Percentiles rank a stretch among this genome's conserved stretches.
Conservation (phyloP, 2,888 invertebrate genomes). For the Eudemis profundana region DNA sequence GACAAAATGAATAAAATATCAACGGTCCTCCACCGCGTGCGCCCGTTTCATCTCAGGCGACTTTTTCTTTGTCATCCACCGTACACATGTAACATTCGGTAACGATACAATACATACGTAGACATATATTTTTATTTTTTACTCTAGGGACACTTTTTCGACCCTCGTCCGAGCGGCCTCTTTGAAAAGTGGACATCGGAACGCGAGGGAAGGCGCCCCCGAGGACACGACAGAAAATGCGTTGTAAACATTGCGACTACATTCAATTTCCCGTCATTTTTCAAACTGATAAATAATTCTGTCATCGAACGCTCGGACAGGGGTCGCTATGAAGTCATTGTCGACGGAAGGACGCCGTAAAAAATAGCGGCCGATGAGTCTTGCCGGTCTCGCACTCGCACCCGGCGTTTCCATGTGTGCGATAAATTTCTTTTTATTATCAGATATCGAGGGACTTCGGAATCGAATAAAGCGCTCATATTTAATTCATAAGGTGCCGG, state of each 20-base stretch:
- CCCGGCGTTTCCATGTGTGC: constrained; percentile 69
- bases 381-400: constrained; percentile 58
- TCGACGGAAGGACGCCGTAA: constrained; percentile 81
- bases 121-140: constrained; percentile 77
- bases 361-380: constrained; percentile 82
- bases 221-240: constrained; percentile 84
- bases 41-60: constrained; percentile 62
- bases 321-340: constrained; percentile 85
- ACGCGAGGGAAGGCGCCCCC: constrained; percentile 84
- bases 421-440: constrained; percentile 86
- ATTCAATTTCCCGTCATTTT: constrained; percentile 87
- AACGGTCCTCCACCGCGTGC: constrained; percentile 60
- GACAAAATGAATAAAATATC: constrained; percentile 78
- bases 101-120: constrained; percentile 80
- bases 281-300: constrained; percentile 87
- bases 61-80: constrained; percentile 78
- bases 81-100: constrained; percentile 75
- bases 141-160: constrained; percentile 85
- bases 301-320: constrained; percentile 85
- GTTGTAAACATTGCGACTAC: constrained; percentile 86
- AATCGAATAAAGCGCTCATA: constrained; percentile 86
- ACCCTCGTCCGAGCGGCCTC: constrained; percentile 85
- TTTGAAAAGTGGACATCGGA: constrained; percentile 86
- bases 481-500: constrained; percentile 85
- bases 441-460: constrained; percentile 85